Conservation (phyloP, 92 coral and sea anemone species). For the Bergia puertoricense region DNA sequence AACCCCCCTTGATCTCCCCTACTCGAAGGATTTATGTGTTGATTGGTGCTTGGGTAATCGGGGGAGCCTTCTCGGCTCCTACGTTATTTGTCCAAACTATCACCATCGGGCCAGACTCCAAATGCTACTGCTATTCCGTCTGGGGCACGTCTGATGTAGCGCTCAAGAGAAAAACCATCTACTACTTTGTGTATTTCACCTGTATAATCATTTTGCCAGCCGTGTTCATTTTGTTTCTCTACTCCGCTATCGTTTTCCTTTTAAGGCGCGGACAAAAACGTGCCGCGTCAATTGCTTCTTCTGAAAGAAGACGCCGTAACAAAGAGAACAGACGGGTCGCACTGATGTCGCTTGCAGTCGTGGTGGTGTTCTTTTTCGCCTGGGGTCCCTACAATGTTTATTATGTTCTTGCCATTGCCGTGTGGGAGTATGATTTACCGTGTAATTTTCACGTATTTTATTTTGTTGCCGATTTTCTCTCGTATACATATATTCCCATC, state of each 20-base stretch:
- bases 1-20: background rate
- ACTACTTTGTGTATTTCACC: background rate
- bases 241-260: background rate
- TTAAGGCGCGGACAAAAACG: background rate
- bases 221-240: background rate
- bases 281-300: background rate
- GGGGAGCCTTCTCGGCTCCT: background rate
- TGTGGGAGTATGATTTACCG: background rate
- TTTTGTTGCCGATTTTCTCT: background rate
- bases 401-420: background rate
- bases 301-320: slow-evolving; percentile 1
- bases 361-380: background rate
- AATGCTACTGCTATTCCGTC: background rate
- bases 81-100: background rate
- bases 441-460: background rate
- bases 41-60: background rate
- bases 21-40: background rate
- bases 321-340: slow-evolving; percentile 9
- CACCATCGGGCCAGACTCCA: background rate
- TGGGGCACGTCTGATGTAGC: slow-evolving; percentile 1
- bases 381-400: background rate
- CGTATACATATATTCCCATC: slow-evolving; percentile 1
- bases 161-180: background rate
- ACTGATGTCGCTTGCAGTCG: slow-evolving; percentile 12
- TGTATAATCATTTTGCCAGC: background rate